Base-by-base conservation (phyloP, 2,797 vertebrate genomes). In the Manis javanica region DNA sequence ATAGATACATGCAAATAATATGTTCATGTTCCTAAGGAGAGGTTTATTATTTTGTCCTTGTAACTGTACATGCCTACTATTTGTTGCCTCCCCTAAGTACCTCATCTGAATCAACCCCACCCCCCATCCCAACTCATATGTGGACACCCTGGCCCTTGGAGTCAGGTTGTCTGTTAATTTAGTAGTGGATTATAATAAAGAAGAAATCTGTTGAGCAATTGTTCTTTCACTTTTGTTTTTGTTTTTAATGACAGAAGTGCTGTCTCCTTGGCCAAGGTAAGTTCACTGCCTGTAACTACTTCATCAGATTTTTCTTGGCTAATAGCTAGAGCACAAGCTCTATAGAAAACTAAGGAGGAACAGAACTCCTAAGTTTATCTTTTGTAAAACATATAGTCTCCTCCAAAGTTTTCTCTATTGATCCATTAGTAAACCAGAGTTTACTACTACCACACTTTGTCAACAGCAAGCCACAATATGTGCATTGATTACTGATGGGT, bases 341-440 rank as follows among this genome's bases (percentile, higher is more conserved):
- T 21, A 91, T 42, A 79, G 55, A 83, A 90, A 61, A 57, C 34
- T 8, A 61, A 63, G 49, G 87, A 42, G n/a, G 72, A n/a, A 11
- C 46, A 37, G 34, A 51, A 69, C 2, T 92, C 96, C 95, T 94
- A 42, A 53, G 92, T 83, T 92, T 64, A 21, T 95, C 29, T 57
- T 96, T 24, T 94, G 11, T 77, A 53, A 96, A 94, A 46, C 0
- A 16, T 51, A 4, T 86, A 64, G 13, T 53, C 69, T 83, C 29
- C 79, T 16, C 29, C 63, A 10, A 94, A 94, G 39, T 59, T 53
- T 75, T 69, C n/a, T 46, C n/a, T 57, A 2, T 72, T 68, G 68
- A 63, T 57, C 61, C 61, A 53, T 61, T 31, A 26, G 51, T 59
- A 53, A 72, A 59, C 57, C n/a, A 34, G 11, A 71, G 96, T 92